Percentiles rank a stretch among this genome's conserved stretches.
Conservation (phyloP, 2,113 vertebrate genomes). For the Hypanus sabinus region DNA sequence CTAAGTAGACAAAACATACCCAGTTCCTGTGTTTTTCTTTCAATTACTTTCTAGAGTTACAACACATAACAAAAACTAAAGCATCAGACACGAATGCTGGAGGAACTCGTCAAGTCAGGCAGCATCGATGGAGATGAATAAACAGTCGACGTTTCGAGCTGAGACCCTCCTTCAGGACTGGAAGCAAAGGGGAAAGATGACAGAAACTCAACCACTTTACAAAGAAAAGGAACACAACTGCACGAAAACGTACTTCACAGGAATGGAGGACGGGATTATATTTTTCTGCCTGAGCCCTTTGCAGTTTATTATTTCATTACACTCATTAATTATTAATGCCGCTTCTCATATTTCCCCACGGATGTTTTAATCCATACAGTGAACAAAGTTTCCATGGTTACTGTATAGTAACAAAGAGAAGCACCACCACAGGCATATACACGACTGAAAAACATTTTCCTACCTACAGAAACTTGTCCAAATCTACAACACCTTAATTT, state of each 20-base stretch:
- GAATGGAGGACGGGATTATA: background rate
- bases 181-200: too few species aligned
- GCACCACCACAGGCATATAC: background rate
- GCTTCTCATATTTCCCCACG: background rate
- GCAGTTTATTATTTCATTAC: background rate
- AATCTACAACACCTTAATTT: background rate
- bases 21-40: too few species aligned
- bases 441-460: background rate
- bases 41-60: too few species aligned
- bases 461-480: background rate
- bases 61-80: too few species aligned
- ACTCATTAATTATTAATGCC: slow-evolving; percentile 15
- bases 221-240: background rate
- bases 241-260: background rate
- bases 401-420: background rate
- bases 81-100: too few species aligned
- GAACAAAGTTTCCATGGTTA: background rate
- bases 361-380: background rate
- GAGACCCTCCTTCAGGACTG: too few species aligned
- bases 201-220: too few species aligned
- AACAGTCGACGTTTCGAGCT: too few species aligned
- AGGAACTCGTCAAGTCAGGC: too few species aligned
- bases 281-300: background rate
- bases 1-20: too few species aligned
- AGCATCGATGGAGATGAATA: too few species aligned